A percentile compares a stretch with the other conserved stretches of the same genome.
Conservation (phyloP, 1,140 invertebrate species). For the Idris sp. region DNA sequence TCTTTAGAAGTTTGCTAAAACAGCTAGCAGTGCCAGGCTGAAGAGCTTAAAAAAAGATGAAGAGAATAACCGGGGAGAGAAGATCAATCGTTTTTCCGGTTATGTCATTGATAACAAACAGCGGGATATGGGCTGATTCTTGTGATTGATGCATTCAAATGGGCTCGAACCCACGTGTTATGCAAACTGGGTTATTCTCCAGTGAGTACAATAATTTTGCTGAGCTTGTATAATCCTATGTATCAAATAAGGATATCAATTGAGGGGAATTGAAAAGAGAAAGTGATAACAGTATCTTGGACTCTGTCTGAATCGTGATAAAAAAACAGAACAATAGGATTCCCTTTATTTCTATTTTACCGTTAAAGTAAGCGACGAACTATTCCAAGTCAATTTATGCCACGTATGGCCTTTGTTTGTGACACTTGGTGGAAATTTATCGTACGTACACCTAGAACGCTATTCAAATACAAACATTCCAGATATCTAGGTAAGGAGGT, state of each 20-base stretch:
- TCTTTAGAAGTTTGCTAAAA: slow-evolving; percentile 20
- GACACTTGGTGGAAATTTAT: slow-evolving; percentile 45
- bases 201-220: slow-evolving; percentile 27
- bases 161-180: slow-evolving; percentile 17
- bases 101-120: slow-evolving; percentile 50
- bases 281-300: neutral
- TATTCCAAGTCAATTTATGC: slow-evolving; percentile 58
- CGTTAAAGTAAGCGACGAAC: slow-evolving; percentile 40
- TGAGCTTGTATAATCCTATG: neutral
- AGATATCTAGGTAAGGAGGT: slow-evolving; percentile 54
- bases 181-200: slow-evolving; percentile 56
- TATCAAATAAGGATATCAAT: neutral
- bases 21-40: neutral
- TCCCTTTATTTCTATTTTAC: slow-evolving; percentile 54
- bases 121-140: slow-evolving; percentile 7
- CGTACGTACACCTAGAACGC: slow-evolving; percentile 38
- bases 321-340: slow-evolving; percentile 37
- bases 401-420: slow-evolving; percentile 53
- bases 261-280: too few relatives aligned
- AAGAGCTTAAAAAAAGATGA: neutral
- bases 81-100: slow-evolving; percentile 57
- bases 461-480: slow-evolving; percentile 57
- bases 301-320: slow-evolving; percentile 12
- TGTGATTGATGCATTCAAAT: slow-evolving; percentile 29
- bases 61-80: neutral